phyloP scores from a whole-genome alignment of 35 echinoderm and acorn worm species.

The Lytechinus pictus region DNA sequence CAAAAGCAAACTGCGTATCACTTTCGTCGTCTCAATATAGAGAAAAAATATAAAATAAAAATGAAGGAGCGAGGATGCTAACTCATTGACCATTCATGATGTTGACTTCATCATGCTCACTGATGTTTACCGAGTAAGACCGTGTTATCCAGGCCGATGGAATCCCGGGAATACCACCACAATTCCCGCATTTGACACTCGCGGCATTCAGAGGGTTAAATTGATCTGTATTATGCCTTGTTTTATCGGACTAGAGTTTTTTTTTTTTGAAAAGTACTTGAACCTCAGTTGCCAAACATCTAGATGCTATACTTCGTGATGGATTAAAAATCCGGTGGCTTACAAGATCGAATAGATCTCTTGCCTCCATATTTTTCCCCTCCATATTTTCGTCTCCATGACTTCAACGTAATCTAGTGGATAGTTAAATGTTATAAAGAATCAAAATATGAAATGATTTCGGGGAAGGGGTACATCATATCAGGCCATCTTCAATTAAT shows the following conservation, averaged over 20 bases:
- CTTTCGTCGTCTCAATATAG: not conserved
- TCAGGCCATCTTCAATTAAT: too few species aligned
- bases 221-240: not conserved
- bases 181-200: not conserved
- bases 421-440: too few species aligned
- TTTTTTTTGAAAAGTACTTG: not conserved
- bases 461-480: too few species aligned
- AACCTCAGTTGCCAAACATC: not conserved
- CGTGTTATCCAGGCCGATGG: not conserved
- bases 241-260: not conserved
- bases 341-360: not conserved
- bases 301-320: not conserved
- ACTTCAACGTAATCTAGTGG: too few species aligned
- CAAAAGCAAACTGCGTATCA: conserved; percentile 21
- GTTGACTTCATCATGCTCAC: not conserved
- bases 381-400: too few species aligned
- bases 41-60: not conserved
- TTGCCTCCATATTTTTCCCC: too few species aligned
- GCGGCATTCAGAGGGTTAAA: not conserved
- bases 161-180: not conserved
- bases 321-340: not conserved
- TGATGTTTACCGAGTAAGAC: conserved; percentile 8
- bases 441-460: too few species aligned
- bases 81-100: conserved; percentile 15
- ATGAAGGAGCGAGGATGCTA: not conserved